A percentile compares a stretch with the other conserved stretches of the same genome.
Conservation (phyloP, 23 tunicate species). For the Aplidium turbinatum region DNA sequence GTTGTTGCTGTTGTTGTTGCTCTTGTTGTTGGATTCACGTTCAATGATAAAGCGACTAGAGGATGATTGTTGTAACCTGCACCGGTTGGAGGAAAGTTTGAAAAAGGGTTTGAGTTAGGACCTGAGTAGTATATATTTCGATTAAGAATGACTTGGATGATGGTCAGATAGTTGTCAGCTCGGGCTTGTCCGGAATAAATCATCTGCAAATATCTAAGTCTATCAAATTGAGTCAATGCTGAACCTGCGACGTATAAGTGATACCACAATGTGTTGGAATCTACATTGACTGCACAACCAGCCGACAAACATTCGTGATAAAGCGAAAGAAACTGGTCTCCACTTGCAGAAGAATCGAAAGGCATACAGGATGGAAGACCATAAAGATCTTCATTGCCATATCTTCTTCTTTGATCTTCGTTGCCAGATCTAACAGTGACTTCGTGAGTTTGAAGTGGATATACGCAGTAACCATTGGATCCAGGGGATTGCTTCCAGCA, state of each 20-base stretch:
- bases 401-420: background rate
- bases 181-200: slow-evolving; percentile 54
- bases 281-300: slow-evolving; percentile 60
- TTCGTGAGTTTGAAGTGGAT: slow-evolving; percentile 44
- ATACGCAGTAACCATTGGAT: slow-evolving; percentile 33
- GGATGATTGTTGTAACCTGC: background rate
- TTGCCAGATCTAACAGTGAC: slow-evolving; percentile 43
- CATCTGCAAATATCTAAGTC: background rate
- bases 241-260: slow-evolving; percentile 11
- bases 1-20: too few species aligned
- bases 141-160: background rate
- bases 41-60: background rate
- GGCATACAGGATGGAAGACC: slow-evolving; percentile 66
- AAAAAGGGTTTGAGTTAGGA: background rate
- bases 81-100: background rate
- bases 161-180: slow-evolving; percentile 50
- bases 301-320: slow-evolving; percentile 67
- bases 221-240: background rate
- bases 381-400: background rate
- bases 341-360: slow-evolving; percentile 15
- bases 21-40: background rate
- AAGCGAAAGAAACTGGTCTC: slow-evolving; percentile 32
- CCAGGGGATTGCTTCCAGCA: slow-evolving; percentile 58
- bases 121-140: background rate
- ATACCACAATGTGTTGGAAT: background rate